phyloP scores from a whole-genome alignment of 2,888 invertebrate species.

The Phlogophora meticulosa region DNA sequence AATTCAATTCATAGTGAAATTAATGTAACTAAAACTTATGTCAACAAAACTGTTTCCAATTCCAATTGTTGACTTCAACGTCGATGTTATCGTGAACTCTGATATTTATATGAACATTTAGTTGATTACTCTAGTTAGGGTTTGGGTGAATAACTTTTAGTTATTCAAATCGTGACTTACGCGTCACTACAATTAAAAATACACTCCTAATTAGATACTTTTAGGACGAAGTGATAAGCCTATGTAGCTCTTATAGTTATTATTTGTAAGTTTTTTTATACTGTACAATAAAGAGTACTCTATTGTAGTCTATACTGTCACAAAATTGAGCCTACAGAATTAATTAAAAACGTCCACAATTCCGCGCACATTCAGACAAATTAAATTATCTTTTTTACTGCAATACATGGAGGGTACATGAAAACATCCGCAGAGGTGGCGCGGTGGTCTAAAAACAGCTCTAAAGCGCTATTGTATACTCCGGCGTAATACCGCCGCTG shows the following conservation, averaged over 20 bases:
- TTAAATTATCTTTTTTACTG: constrained; percentile 57
- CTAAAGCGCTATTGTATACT: constrained; percentile 40
- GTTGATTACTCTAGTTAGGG: constrained; percentile 11
- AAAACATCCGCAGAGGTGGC: constrained; percentile 37
- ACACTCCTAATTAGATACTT: not conserved
- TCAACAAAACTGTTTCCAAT: constrained; percentile 20
- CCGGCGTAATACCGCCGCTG: constrained; percentile 22
- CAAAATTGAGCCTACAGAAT: not conserved
- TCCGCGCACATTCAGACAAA: constrained; percentile 29
- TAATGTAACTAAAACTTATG: not conserved
- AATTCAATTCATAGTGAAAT: constrained; percentile 1
- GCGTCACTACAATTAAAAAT: not conserved
- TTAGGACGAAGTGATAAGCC: no score
- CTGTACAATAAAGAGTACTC: no score
- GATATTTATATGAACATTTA: constrained; percentile 24
- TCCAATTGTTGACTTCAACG: constrained; percentile 27
- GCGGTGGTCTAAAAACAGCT: constrained; percentile 47
- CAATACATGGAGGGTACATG: constrained; percentile 26
- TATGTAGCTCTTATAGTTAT: no score
- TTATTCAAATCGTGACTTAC: not conserved
- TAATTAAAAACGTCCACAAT: constrained; percentile 7
- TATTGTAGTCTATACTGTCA: no score
- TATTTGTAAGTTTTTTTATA: no score
- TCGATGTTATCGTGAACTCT: constrained; percentile 23
- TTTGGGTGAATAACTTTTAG: constrained; percentile 7